A percentile compares a stretch with the other conserved stretches of the same genome.
phyloP scores from a whole-genome alignment of 2,888 invertebrate species.

The Neocrepidodera transversa region DNA sequence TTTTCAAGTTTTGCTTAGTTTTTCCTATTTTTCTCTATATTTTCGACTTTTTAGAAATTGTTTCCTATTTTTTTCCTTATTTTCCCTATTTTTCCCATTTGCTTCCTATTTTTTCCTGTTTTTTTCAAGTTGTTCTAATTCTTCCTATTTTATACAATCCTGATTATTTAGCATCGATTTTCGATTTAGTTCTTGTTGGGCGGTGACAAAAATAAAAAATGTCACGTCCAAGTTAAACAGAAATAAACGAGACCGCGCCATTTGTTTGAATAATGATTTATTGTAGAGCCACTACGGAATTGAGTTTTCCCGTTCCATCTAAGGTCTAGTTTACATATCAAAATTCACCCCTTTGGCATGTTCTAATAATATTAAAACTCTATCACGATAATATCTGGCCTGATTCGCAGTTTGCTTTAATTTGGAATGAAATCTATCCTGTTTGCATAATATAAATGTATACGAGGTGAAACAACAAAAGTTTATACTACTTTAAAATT shows the following conservation, averaged over 20 bases:
- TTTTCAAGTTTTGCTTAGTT: too few relatives aligned
- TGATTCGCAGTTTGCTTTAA: conserved; percentile 45
- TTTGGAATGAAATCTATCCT: conserved; percentile 29
- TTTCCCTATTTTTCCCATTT: too few relatives aligned
- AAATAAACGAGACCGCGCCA: conserved; percentile 23
- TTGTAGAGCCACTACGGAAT: conserved; percentile 44
- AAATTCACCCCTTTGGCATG: conserved; percentile 46
- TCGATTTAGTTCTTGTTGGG: conserved; percentile 8
- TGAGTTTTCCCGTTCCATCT: conserved; percentile 36
- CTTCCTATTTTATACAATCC: too few relatives aligned
- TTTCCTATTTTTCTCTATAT: too few relatives aligned
- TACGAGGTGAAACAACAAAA: neutral
- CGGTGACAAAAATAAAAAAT: conserved; percentile 8
- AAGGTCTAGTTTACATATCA: conserved; percentile 39
- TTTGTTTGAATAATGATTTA: conserved; percentile 39
- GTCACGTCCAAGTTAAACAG: conserved; percentile 5
- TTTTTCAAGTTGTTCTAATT: too few relatives aligned
- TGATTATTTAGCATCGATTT: conserved; percentile 6
- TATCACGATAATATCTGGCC: conserved; percentile 50
- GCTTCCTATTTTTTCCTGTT: too few relatives aligned
- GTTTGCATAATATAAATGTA: conserved; percentile 22
- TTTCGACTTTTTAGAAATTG: too few relatives aligned
- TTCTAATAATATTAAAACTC: conserved; percentile 54
- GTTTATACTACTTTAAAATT: too few relatives aligned
- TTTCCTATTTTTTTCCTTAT: too few relatives aligned